phyloP scores from a whole-genome alignment of 1,140 invertebrate genomes.

The Neodiprion lecontei region DNA sequence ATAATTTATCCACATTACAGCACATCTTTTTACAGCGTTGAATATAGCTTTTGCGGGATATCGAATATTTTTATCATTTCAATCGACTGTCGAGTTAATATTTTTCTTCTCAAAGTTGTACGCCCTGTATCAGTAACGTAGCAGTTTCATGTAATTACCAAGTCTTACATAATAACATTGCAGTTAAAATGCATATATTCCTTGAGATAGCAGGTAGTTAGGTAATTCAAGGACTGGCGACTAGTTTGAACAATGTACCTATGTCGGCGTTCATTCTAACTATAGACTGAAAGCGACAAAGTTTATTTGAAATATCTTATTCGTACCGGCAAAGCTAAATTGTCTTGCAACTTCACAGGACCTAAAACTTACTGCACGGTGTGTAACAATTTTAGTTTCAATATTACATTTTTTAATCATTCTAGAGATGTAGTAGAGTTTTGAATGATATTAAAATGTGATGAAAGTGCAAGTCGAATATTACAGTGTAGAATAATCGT shows the following conservation, averaged over 20 bases:
- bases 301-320: not conserved
- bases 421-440: too few relatives aligned
- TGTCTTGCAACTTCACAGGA: too few relatives aligned
- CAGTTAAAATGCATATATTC: not conserved
- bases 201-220: constrained; percentile 5
- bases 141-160: constrained; percentile 4
- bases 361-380: too few relatives aligned
- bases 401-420: too few relatives aligned
- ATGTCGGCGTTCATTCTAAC: constrained; percentile 5
- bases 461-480: too few relatives aligned
- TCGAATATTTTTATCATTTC: not conserved
- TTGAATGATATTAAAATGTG: too few relatives aligned
- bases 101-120: not conserved
- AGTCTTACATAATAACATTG: constrained; percentile 3
- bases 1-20: not conserved
- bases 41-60: not conserved
- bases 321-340: too few relatives aligned
- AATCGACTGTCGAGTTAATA: not conserved
- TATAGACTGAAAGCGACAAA: constrained; percentile 1
- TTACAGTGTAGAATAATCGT: too few relatives aligned
- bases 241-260: constrained; percentile 1
- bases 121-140: not conserved
- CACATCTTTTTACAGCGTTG: not conserved
- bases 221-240: constrained; percentile 10
- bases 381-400: too few relatives aligned